Conservation (phyloP, 1,140 invertebrate genomes). For the Macrotrachela quadricornifera region DNA sequence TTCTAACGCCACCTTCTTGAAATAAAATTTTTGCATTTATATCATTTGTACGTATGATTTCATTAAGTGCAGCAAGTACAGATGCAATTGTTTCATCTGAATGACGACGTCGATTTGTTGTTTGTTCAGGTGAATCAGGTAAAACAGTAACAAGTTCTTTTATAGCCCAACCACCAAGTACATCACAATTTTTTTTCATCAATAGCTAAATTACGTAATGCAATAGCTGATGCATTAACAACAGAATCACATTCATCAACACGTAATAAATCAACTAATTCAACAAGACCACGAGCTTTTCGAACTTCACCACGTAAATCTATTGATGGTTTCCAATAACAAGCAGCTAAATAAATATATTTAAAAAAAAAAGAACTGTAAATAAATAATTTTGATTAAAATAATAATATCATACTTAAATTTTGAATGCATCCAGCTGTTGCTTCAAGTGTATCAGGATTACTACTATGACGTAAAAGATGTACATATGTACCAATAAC, state of each 20-base stretch:
- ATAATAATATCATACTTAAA: conserved; percentile 12
- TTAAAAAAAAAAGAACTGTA: conserved; percentile 25
- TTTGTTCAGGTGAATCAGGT: conserved; percentile 32
- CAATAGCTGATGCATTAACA: conserved; percentile 91
- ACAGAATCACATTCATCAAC: conserved; percentile 55
- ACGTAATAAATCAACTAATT: conserved; percentile 79
- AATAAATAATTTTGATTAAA: too few relatives aligned
- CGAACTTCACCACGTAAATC: conserved; percentile 61
- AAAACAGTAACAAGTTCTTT: conserved; percentile 82
- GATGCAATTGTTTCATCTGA: conserved; percentile 69
- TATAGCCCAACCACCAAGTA: conserved; percentile 75
- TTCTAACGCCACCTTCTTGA: conserved; percentile 67
- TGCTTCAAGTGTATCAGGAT: conserved; percentile 87
- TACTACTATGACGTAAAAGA: conserved; percentile 75
- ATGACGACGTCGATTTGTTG: conserved; percentile 34
- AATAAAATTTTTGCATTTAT: conserved; percentile 8
- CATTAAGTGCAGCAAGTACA: conserved; percentile 82
- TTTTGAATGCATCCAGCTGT: conserved; percentile 91
- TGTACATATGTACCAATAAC: conserved; percentile 70
- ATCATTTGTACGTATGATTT: conserved; percentile 85
- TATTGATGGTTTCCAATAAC: conserved; percentile 24
- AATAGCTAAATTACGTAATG: conserved; percentile 79
- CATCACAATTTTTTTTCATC: conserved; percentile 37
- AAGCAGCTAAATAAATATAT: conserved; percentile 43
- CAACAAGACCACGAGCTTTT: conserved; percentile 85